Evolutionary conservation across 1,140 invertebrate species (phyloP), one percentile per base, ranked within the genome.

Genomic region (Metaphire vulgaris): DNA sequence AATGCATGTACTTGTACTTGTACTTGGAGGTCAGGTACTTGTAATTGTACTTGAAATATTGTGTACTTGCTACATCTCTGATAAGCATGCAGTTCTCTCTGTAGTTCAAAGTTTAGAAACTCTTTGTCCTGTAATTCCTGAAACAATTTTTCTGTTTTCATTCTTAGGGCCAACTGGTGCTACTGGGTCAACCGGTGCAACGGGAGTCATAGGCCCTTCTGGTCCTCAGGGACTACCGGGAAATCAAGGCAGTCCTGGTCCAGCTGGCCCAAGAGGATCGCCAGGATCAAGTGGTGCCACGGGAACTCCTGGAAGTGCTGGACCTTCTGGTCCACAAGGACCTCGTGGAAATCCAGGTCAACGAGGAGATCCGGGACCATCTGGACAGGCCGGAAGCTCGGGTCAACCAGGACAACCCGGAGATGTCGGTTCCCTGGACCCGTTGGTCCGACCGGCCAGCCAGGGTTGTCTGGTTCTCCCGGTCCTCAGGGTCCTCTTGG

Each of bases 291-390:
- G 32, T 28, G 75, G 75, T 26, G 34, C 16, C 6, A 30, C 32
- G 64, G 75, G 75, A 28, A 31, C 69, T 16, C 1, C 1, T 72
- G 75, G 75, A 56, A 29, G 14, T 70, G 66, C 65, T 34, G 75
- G 75, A 33, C 56, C 1, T 14, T 32, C 75, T 16, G 75, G 75
- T 26, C 70, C 69, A 72, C 33, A 28, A 34, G 75, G 75, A 76
- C 41, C 33, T 33, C 30, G 32, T 28, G 75, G 75, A 30, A 16
- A 68, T 15, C 56, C 69, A n/a, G 75, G 75, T 0, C 15, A 64
- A 56, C 2, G 21, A 65, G 75, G 75, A 74, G 31, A n/a, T 26
- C 41, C 33, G 15, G 75, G 75, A 30, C 16, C 33, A 65, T 1
- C 6, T 1, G 75, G 75, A 12, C 15, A 21, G 26, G 30, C 26